Evolutionary conservation across 2,888 invertebrate species (phyloP).

Genomic region (Phlogophora meticulosa): DNA sequence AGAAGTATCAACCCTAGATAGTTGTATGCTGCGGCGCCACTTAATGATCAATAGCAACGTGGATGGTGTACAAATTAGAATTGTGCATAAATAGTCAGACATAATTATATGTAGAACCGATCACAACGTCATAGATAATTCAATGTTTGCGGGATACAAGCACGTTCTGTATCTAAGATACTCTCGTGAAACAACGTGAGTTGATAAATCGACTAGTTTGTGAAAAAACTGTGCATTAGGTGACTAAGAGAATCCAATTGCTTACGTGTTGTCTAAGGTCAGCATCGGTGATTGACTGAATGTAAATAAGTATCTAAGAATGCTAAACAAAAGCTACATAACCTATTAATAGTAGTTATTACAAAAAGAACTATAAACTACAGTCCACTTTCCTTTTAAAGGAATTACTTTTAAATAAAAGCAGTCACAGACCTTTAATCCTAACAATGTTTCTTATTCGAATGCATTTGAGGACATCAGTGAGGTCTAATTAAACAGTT

Average conservation of each 20-base stretch:
- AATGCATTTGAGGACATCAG: constrained; percentile 61
- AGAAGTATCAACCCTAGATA: constrained; percentile 30
- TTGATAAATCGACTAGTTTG: neutral
- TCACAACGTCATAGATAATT: constrained; percentile 21
- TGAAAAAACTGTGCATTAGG: neutral
- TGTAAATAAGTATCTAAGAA: neutral
- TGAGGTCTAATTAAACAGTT: constrained; percentile 71
- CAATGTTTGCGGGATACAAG: constrained; percentile 13
- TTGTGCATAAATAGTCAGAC: constrained; percentile 30
- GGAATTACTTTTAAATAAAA: constrained; percentile 37
- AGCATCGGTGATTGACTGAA: neutral
- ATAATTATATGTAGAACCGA: constrained; percentile 12
- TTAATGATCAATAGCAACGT: constrained; percentile 60
- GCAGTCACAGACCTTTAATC: constrained; percentile 52
- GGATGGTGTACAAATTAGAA: constrained; percentile 42
- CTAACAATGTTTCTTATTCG: constrained; percentile 65
- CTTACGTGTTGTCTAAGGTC: constrained; percentile 11
- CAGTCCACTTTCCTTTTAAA: constrained; percentile 18
- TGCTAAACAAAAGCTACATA: neutral
- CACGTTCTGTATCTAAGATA: neutral
- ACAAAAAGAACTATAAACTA: constrained; percentile 4
- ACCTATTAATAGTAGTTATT: neutral
- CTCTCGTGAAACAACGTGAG: neutral
- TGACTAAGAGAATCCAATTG: constrained; percentile 1
- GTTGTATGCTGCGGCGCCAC: constrained; percentile 38